Base-by-base conservation (phyloP, 2,797 vertebrate species). In the Garrulus glandarius region DNA sequence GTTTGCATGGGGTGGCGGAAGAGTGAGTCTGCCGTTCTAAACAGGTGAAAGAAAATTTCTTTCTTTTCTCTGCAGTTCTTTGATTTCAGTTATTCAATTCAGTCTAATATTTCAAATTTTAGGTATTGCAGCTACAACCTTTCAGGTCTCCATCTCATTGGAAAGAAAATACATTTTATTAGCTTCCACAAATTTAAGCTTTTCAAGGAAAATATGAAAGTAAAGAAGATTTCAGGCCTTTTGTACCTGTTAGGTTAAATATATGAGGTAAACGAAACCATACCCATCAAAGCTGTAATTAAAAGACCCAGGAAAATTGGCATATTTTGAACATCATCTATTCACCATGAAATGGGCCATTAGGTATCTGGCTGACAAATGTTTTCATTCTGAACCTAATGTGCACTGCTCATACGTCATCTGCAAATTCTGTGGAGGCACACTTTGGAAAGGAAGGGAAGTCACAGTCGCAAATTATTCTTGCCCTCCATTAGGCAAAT, bases 401-500 rank as follows among this genome's bases (percentile, higher is more conserved):
- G 77, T 83, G 59, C 77, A 67, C 85, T 72, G 64, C 29, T 88
- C 57, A 23, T 93, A 88, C 10, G 27, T 96, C 90, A 95, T 95
- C 92, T 88, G 72, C 47, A 96, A 61, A 92, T 94, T 89, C 83
- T 93, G 79, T 91, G 59, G 72, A 91, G 82, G 59, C 57, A 69
- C 23, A 27, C 55, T 95, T 92, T 75, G 91, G 91, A 91, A 91
- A 92, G 84, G 92, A 94, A 97, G 56, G 44, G 16, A 85, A 94
- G 61, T 85, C 50, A 53, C 56, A 71, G 53, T 72, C 4, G 11
- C 92, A 95, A 95, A 94, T 95, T 94, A 92, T 90, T 94, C 83
- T 71, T 84, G 67, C 74, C 70, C 77, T 95, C 91, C 96, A 93
- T 95, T 94, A 95, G 84, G 91, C 92, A 96, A 94, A 95, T 94